A percentile compares a stretch with the other conserved stretches of the same genome.
phyloP scores from a whole-genome alignment of 2,113 vertebrate genomes.

The Xenopus tropicalis region UCB_Xtro_10.0 CM004450.2:48131501-48132000 shows the following conservation, averaged over 20 bases:
- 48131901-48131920: no score
- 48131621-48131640: slow-evolving; percentile 23
- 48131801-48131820: neutral
- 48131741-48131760: slow-evolving; percentile 16
- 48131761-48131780: slow-evolving; percentile 2
- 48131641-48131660: slow-evolving; percentile 4
- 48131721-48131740: slow-evolving; percentile 20
- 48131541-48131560: neutral
- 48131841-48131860: no score
- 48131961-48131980: no score
- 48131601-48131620: slow-evolving; percentile 13
- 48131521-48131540: slow-evolving; percentile 14
- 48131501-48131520: slow-evolving; percentile 1
- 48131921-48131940: no score
- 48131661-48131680: slow-evolving; percentile 16
- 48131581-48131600: slow-evolving; percentile 14
- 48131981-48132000: no score
- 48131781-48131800: neutral
- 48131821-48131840: no score
- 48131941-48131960: no score
- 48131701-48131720: slow-evolving; percentile 8
- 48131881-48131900: no score
- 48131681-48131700: slow-evolving; percentile 5
- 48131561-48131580: neutral
- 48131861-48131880: no score